Evolutionary conservation across 2,113 vertebrate genomes (phyloP).

Genomic region (Sinocyclocheilus anshuiensis): DNA sequence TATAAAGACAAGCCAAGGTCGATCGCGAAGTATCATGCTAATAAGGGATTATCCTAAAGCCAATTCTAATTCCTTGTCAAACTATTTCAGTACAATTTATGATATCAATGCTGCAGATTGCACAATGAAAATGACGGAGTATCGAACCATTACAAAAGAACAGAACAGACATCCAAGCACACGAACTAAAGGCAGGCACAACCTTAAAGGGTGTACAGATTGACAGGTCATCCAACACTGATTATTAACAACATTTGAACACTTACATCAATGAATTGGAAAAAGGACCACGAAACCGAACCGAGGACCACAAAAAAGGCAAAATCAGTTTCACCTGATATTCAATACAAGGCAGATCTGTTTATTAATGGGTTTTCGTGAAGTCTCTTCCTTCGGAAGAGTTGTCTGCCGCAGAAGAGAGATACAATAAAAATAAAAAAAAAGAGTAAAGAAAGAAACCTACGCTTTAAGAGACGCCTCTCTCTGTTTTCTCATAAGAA

Average conservation of each 20-base stretch:
- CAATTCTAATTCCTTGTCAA: conserved; percentile 55
- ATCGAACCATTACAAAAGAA: conserved; percentile 53
- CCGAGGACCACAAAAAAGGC: conserved; percentile 62
- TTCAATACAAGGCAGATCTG: conserved; percentile 40
- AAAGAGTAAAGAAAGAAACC: conserved; percentile 9
- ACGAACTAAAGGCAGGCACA: conserved; percentile 72
- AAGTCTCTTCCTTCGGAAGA: conserved; percentile 80
- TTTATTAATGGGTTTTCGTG: conserved; percentile 40
- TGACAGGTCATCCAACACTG: conserved; percentile 68
- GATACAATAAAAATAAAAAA: not conserved
- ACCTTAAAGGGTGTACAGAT: conserved; percentile 70
- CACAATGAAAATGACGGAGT: conserved; percentile 56
- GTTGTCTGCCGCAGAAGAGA: conserved; percentile 76
- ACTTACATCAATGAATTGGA: conserved; percentile 66
- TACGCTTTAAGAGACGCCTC: conserved; percentile 92
- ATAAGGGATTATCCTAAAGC: conserved; percentile 13
- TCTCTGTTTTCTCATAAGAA: conserved; percentile 99
- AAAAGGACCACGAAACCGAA: conserved; percentile 66
- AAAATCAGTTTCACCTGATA: conserved; percentile 64
- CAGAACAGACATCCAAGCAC: conserved; percentile 65
- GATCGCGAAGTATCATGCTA: not conserved
- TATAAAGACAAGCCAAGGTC: not conserved
- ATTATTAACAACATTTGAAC: conserved; percentile 67
- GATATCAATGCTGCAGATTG: conserved; percentile 57
- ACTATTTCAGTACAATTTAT: conserved; percentile 54